A percentile compares a stretch with the other conserved stretches of the same genome.
phyloP scores from a whole-genome alignment of 2,888 invertebrate genomes.

The Cosmopolites sordidus region DNA sequence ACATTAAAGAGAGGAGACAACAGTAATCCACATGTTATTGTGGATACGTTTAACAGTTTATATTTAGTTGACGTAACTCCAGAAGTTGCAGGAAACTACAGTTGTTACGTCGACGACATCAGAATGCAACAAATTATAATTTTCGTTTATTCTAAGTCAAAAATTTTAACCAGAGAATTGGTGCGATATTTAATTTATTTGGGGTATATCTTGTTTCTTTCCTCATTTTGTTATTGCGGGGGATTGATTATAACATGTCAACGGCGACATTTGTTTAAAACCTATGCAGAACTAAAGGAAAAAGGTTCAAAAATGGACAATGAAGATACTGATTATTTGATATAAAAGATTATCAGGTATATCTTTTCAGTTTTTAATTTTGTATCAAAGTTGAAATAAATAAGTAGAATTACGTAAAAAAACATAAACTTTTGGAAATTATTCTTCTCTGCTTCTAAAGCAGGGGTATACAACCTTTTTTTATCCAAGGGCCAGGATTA shows the following conservation, averaged over 20 bases:
- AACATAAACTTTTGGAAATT: too few relatives aligned
- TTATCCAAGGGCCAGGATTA: too few relatives aligned
- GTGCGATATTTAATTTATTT: conserved; percentile 57
- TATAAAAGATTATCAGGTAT: conserved; percentile 4
- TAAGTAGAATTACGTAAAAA: too few relatives aligned
- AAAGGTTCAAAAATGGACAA: conserved; percentile 25
- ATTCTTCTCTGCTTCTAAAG: too few relatives aligned
- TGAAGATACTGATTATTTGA: conserved; percentile 13
- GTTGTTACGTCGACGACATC: conserved; percentile 61
- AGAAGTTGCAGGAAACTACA: conserved; percentile 65
- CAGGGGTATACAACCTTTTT: too few relatives aligned
- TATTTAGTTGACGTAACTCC: conserved; percentile 57
- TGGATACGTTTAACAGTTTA: conserved; percentile 56
- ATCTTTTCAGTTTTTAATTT: too few relatives aligned
- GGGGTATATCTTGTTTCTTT: conserved; percentile 54
- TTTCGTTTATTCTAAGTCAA: conserved; percentile 52
- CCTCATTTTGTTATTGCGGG: conserved; percentile 55
- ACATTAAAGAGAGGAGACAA: conserved; percentile 47
- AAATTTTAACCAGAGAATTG: conserved; percentile 54
- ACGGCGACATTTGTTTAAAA: conserved; percentile 47
- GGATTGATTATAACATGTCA: conserved; percentile 55
- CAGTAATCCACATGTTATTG: conserved; percentile 42
- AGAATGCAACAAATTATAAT: conserved; percentile 54
- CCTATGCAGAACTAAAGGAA: conserved; percentile 38
- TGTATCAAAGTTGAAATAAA: too few relatives aligned